Evolutionary conservation across 2,797 vertebrate species (phyloP).

Genomic region (Tragelaphus oryx): DNA sequence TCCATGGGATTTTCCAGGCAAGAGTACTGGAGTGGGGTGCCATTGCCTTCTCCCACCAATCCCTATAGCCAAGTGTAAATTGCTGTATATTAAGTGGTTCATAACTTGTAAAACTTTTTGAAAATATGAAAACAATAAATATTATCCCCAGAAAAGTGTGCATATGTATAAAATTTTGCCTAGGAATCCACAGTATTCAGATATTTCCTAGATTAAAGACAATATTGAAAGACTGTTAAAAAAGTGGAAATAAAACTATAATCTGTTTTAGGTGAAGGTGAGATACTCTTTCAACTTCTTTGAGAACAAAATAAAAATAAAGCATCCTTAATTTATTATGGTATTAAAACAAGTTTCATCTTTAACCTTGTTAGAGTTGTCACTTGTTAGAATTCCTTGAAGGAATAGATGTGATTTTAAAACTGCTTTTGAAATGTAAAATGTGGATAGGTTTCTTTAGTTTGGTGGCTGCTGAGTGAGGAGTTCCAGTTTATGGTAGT

Average conservation of each 20-base stretch:
- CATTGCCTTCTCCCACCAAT: too few relatives aligned
- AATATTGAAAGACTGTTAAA: background rate
- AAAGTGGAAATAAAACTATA: constrained; percentile 16
- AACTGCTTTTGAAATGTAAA: constrained; percentile 27
- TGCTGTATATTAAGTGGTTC: background rate
- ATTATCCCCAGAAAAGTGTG: background rate
- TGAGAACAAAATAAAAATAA: background rate
- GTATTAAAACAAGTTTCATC: background rate
- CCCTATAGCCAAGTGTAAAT: background rate
- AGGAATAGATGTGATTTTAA: background rate
- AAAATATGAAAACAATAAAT: background rate
- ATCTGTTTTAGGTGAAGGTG: background rate
- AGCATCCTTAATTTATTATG: background rate
- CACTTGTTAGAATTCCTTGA: background rate
- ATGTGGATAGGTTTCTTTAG: background rate
- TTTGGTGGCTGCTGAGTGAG: background rate
- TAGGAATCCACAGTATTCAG: background rate
- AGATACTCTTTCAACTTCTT: background rate
- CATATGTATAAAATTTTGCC: background rate
- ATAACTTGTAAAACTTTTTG: background rate
- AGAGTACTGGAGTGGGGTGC: too few relatives aligned
- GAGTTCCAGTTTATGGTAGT: background rate
- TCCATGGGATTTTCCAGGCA: too few relatives aligned
- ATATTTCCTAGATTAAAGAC: background rate
- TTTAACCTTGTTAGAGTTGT: background rate